Percentiles rank a stretch among this genome's conserved stretches.
phyloP scores from a whole-genome alignment of 2,797 vertebrate genomes.

The Meriones psammophilus region DNA sequence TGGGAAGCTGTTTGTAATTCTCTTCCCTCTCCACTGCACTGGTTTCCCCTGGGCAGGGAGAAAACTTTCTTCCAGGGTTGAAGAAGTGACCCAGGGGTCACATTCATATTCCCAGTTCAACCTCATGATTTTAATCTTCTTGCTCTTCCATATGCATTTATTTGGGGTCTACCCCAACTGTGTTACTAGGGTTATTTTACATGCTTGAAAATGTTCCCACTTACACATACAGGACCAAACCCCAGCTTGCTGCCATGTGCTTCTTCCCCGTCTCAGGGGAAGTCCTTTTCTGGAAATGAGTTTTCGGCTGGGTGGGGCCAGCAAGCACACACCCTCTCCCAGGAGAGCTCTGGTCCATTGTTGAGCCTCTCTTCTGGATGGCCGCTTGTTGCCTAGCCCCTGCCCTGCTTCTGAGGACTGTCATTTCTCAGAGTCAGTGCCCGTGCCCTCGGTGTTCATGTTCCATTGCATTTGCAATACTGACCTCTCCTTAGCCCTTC shows the following conservation, averaged over 20 bases:
- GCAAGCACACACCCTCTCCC: neutral
- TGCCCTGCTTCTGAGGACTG: conserved; percentile 51
- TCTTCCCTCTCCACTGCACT: neutral
- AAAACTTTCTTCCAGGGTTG: conserved; percentile 27
- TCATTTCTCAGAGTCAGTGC: conserved; percentile 53
- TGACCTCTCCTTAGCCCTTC: conserved; percentile 40
- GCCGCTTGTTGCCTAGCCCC: neutral
- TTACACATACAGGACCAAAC: conserved; percentile 35
- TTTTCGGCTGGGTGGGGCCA: neutral
- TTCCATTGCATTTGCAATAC: neutral
- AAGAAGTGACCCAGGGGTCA: conserved; percentile 17
- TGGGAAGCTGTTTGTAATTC: conserved; percentile 47
- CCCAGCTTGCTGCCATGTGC: conserved; percentile 10
- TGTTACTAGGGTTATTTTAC: conserved; percentile 38
- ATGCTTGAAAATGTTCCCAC: conserved; percentile 23
- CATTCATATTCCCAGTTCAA: conserved; percentile 38
- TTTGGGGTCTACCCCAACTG: neutral
- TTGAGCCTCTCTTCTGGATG: conserved; percentile 24
- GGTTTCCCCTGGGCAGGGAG: neutral
- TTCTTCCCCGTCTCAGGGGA: neutral
- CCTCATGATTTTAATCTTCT: neutral
- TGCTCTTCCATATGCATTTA: neutral
- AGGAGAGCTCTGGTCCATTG: neutral
- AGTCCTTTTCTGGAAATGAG: conserved; percentile 42
- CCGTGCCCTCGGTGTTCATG: neutral